Evolutionary conservation across 2,113 vertebrate genomes (phyloP).

Genomic region (Asarcornis scutulata): DNA sequence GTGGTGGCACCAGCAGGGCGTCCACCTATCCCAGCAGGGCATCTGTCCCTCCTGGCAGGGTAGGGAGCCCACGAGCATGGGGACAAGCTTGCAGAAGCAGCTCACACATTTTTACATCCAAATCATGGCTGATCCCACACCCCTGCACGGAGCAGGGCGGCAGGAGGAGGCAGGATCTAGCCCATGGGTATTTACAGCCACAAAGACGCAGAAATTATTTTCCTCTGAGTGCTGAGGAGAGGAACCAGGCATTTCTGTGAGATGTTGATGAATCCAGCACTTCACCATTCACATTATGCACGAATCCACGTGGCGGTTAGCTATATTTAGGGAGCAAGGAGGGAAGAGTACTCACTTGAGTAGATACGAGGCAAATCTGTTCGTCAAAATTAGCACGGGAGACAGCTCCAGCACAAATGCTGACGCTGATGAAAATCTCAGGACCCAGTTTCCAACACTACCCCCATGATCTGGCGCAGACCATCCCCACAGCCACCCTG

Average conservation of each 20-base stretch:
- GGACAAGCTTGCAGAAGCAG: not conserved
- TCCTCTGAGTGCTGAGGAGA: not conserved
- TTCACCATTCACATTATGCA: conserved; percentile 24
- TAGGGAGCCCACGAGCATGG: not conserved
- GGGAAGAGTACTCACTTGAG: conserved; percentile 20
- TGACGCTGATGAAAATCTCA: not conserved
- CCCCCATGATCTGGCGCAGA: not conserved
- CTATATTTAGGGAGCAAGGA: conserved; percentile 54
- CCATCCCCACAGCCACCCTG: not conserved
- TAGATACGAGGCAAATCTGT: not conserved
- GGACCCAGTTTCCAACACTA: not conserved
- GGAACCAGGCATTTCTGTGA: not conserved
- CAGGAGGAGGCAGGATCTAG: not conserved
- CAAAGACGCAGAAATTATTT: not conserved
- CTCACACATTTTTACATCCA: not conserved
- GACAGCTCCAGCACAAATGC: not conserved
- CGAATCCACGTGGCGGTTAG: not conserved
- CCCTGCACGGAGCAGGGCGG: not conserved
- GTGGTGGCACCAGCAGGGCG: fast-evolving
- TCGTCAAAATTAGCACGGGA: not conserved
- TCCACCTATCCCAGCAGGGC: fast-evolving
- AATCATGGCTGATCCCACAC: fast-evolving
- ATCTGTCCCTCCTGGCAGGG: not conserved
- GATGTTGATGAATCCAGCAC: conserved; percentile 54
- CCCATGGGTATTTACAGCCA: not conserved